Percentiles rank a stretch among this genome's conserved stretches.
Conservation (phyloP, 2,797 vertebrate species). For the Sebastes cheni region DNA sequence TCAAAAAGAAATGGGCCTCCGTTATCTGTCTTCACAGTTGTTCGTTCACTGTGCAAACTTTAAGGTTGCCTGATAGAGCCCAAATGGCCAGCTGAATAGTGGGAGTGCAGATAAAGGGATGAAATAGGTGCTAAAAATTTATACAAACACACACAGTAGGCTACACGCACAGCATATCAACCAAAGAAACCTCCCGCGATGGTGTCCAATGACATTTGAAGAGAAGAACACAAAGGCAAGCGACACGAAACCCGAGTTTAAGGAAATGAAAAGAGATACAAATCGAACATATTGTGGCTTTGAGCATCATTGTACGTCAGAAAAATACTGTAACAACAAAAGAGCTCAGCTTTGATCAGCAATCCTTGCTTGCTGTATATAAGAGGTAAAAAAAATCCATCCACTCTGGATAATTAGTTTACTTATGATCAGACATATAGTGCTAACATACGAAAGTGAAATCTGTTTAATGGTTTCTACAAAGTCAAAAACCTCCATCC, state of each 20-base stretch:
- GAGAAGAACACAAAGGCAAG: background rate
- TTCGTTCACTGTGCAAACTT: background rate
- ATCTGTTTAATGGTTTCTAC: background rate
- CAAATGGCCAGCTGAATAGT: conserved; percentile 54
- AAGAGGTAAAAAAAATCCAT: background rate
- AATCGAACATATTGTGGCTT: conserved; percentile 6
- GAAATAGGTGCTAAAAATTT: conserved; percentile 34
- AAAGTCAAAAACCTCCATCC: background rate
- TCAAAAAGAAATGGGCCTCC: background rate
- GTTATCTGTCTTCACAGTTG: background rate
- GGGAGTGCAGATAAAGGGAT: conserved; percentile 30
- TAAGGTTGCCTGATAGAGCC: conserved; percentile 47
- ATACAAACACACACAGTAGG: conserved; percentile 38
- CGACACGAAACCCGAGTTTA: background rate
- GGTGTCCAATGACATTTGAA: conserved; percentile 8
- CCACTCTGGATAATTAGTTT: background rate
- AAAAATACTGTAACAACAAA: background rate
- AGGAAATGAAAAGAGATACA: conserved; percentile 52
- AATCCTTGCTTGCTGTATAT: background rate
- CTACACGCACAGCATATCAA: background rate
- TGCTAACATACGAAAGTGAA: background rate
- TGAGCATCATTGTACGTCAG: background rate
- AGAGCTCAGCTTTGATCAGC: background rate
- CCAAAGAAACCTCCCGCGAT: background rate
- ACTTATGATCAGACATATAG: background rate